These are phyloP conservation scores for Eupithecia inturbata DNA, from an alignment of 2,888 invertebrate species.

Conservation along the genomic window DNA sequence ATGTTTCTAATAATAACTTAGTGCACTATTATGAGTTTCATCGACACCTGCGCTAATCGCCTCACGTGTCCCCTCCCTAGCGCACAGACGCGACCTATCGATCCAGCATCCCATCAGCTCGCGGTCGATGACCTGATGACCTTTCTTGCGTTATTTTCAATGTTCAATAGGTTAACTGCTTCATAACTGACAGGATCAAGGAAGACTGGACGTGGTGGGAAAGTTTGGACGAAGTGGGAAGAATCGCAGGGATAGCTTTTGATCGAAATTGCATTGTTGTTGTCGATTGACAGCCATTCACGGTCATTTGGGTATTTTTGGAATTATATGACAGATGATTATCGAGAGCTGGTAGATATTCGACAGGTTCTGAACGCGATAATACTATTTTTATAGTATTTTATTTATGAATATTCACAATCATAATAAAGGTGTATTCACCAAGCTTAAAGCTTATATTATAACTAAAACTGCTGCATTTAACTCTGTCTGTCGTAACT, in stretches of 20 bases:
- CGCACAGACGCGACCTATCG: conserved; percentile 74
- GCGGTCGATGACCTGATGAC: conserved; percentile 69
- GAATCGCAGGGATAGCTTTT: background rate
- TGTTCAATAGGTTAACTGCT: conserved; percentile 5
- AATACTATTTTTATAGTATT: background rate
- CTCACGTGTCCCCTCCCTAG: conserved; percentile 55
- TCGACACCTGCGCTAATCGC: background rate
- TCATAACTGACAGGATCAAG: background rate
- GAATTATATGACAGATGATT: background rate
- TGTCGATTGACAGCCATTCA: background rate
- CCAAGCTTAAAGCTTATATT: background rate
- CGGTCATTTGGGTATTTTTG: background rate
- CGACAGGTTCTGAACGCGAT: background rate
- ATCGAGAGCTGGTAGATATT: background rate
- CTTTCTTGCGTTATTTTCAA: conserved; percentile 37
- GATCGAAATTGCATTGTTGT: background rate
- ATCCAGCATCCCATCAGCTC: conserved; percentile 70
- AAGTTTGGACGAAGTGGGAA: background rate
- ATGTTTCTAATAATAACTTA: no score
- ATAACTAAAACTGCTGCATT: background rate
- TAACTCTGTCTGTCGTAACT: no score
- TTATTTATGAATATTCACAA: background rate
- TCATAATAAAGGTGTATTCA: background rate
- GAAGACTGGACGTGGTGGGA: background rate
- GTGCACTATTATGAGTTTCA: background rate